Conservation (phyloP, 64 coral and sea anemone genomes). For the Orbicella faveolata region DNA sequence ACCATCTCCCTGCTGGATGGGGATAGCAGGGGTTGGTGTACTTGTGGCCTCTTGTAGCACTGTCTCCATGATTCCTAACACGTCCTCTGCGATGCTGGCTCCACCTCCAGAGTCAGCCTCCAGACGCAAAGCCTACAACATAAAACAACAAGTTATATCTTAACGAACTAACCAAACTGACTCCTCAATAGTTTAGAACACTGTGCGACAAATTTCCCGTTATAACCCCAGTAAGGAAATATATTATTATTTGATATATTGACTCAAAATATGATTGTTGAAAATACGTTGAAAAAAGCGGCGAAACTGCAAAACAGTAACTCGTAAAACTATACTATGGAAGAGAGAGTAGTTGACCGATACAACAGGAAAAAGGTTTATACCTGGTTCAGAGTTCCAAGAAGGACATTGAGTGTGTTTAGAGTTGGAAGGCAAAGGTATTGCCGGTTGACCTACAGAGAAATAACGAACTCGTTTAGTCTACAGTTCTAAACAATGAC, state of each 20-base stretch:
- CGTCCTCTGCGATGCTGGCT: constrained; percentile 85
- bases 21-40: constrained; percentile 56
- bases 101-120: constrained; percentile 85
- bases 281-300: too few species aligned
- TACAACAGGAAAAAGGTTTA: not conserved
- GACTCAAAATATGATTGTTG: too few species aligned
- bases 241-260: too few species aligned
- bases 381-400: constrained; percentile 96
- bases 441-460: constrained; percentile 79
- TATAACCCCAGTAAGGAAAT: too few species aligned
- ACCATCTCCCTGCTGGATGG: constrained; percentile 72
- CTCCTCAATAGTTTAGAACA: not conserved
- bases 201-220: too few species aligned
- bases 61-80: constrained; percentile 93
- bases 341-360: not conserved
- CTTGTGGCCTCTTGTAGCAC: constrained; percentile 85
- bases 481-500: not conserved
- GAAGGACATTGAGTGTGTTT: constrained; percentile 86
- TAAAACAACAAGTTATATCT: too few species aligned
- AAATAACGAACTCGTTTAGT: not conserved
- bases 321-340: not conserved
- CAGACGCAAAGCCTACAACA: constrained; percentile 72
- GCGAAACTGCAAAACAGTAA: too few species aligned
- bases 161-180: not conserved
- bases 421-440: constrained; percentile 86